Evolutionary conservation across 2,888 invertebrate genomes (phyloP).

Genomic region (Clunio marinus): DNA sequence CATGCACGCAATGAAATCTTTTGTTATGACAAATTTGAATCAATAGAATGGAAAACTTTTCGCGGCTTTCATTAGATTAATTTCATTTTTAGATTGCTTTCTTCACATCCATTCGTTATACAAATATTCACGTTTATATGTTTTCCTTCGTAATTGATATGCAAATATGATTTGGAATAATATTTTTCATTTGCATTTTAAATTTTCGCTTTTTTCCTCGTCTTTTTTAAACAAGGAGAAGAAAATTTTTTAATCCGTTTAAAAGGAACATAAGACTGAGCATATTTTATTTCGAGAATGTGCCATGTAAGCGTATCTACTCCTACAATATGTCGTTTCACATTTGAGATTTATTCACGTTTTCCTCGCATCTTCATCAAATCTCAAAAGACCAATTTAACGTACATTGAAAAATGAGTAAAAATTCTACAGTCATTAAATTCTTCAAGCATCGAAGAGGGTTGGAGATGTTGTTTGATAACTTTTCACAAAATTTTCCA

Average conservation of each 20-base stretch:
- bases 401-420: slow-evolving; percentile 13
- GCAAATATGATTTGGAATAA: slow-evolving; percentile 29
- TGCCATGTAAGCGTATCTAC: slow-evolving; percentile 6
- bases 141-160: slow-evolving; percentile 27
- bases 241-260: slow-evolving; percentile 35
- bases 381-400: slow-evolving; percentile 29
- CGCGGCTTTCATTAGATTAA: neutral
- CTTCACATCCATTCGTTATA: neutral
- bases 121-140: neutral
- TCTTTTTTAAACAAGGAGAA: neutral
- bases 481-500: slow-evolving; percentile 5
- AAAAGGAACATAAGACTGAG: neutral
- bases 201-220: too few species aligned
- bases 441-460: too few species aligned
- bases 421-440: neutral
- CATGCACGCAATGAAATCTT: slow-evolving; percentile 32
- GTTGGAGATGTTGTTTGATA: neutral
- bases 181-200: slow-evolving; percentile 26
- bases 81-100: neutral
- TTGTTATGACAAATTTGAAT: slow-evolving; percentile 30
- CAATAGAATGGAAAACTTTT: neutral
- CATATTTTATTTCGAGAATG: neutral
- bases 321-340: neutral
- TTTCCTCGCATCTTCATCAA: neutral
- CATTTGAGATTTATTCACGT: neutral